phyloP scores from a whole-genome alignment of 2,888 invertebrate species.

The Stenurella melanura region DNA sequence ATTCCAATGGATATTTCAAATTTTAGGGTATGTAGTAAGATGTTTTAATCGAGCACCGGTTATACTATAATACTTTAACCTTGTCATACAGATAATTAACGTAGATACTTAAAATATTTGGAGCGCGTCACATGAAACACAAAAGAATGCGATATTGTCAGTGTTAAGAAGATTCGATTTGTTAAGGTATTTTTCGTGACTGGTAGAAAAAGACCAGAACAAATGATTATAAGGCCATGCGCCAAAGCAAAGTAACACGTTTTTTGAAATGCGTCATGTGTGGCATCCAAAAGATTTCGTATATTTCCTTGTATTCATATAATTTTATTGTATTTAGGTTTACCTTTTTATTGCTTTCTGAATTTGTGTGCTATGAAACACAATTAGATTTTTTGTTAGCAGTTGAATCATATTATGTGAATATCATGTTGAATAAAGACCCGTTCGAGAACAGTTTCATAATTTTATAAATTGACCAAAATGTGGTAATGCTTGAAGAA shows the following conservation, averaged over 20 bases:
- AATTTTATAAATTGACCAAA: too few relatives aligned
- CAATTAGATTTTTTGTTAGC: neutral
- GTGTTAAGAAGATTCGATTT: slow-evolving; percentile 29
- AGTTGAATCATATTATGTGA: neutral
- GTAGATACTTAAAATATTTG: neutral
- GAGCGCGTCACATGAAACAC: neutral
- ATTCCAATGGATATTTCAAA: too few relatives aligned
- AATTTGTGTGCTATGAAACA: neutral
- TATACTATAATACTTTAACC: neutral
- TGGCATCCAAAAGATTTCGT: slow-evolving; percentile 20
- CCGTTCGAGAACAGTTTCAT: too few relatives aligned
- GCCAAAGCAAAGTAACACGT: slow-evolving; percentile 16
- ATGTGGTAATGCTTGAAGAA: too few relatives aligned
- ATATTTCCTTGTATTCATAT: slow-evolving; percentile 31
- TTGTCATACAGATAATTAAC: neutral
- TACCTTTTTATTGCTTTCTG: slow-evolving; percentile 5
- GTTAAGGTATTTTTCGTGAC: slow-evolving; percentile 11
- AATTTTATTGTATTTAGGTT: slow-evolving; percentile 29
- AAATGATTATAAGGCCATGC: slow-evolving; percentile 30
- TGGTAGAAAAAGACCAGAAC: slow-evolving; percentile 20
- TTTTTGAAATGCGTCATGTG: slow-evolving; percentile 28
- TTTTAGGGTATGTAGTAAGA: too few relatives aligned
- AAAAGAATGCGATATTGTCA: slow-evolving; percentile 14
- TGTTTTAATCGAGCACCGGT: too few relatives aligned
- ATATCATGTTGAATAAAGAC: neutral